Base-by-base conservation (phyloP, 2,113 vertebrate species). In the Rhegmatorhina hoffmannsi region DNA sequence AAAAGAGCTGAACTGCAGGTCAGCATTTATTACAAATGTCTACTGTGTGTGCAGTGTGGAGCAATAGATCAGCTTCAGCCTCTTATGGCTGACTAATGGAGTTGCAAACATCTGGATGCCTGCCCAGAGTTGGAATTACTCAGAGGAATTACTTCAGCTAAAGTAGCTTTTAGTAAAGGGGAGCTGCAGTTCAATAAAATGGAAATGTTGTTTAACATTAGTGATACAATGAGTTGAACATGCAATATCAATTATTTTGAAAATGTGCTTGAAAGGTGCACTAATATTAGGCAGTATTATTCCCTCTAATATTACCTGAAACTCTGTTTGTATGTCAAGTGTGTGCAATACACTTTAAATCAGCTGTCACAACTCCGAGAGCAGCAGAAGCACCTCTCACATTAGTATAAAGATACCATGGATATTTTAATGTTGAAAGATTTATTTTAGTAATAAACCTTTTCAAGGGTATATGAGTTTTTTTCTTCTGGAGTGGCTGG, bases 101-200 rank as follows among this genome's bases (percentile, higher is more conserved):
- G 72, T 55, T 47, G 10, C 20, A 47, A 66, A 74, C 24, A n/a
- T 34, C 60, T 94, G 86, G 76, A 72, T 63, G 26, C 31, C 80
- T 93, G 91, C 89, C 92, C 80, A 29, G 76, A 78, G 52, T 56
- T 87, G 83, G 76, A 81, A 56, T 93, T 78, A 43, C n/a, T 87
- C 55, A 66, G 36, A 46, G 23, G 25, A 29, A 55, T 90, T 52
- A 50, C n/a, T 70, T 90, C 59, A 84, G 73, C 64, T 95, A 10
- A 88, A 87, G 46, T 80, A 34, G 72, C 79, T 93, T 83, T 94
- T 85, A 93, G 72, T 46, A 43, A 77, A 76, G 19, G 20, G 49
- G 44, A 87, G 33, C 43, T 87, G 40, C 34, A 56, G 43, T 53
- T 92, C 56, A 56, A 20, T 55, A 58, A 74, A 81, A 63, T 55